Percentiles rank a stretch among this genome's conserved stretches.
Conservation (phyloP, 37 sponge, comb jelly and placozoan species). For the Corticium candelabrum region DNA sequence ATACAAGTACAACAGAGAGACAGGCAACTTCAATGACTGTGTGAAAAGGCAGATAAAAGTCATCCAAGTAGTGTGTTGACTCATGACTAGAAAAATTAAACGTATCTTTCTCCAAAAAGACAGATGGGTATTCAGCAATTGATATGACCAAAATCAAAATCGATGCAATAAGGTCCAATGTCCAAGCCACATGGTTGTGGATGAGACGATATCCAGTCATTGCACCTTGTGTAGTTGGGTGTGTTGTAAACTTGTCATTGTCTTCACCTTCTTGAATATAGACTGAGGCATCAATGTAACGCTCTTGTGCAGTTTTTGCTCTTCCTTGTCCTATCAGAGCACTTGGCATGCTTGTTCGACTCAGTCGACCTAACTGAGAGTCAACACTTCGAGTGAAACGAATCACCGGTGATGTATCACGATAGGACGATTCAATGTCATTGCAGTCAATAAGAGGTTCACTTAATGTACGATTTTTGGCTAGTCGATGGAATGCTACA, state of each 20-base stretch:
- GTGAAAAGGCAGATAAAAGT: not conserved
- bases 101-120: not conserved
- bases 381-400: too few species aligned
- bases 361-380: too few species aligned
- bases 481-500: too few species aligned
- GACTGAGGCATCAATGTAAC: constrained; percentile 39
- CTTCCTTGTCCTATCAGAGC: too few species aligned
- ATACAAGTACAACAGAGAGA: not conserved
- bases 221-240: constrained; percentile 27
- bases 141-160: constrained; percentile 53
- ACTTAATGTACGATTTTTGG: too few species aligned
- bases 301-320: not conserved
- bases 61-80: not conserved
- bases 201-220: constrained; percentile 51
- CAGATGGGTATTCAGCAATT: constrained; percentile 42
- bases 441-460: too few species aligned
- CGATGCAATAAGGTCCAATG: constrained; percentile 20
- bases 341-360: too few species aligned
- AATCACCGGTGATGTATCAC: too few species aligned
- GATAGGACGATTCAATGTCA: too few species aligned
- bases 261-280: constrained; percentile 65
- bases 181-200: constrained; percentile 47
- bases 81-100: not conserved
- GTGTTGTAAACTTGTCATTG: constrained; percentile 58
- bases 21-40: not conserved